Percentiles rank a stretch among this genome's conserved stretches.
These are phyloP conservation scores for Xenops minutus DNA, from an alignment of 2,797 vertebrate species.

Conservation along the genomic window DNA sequence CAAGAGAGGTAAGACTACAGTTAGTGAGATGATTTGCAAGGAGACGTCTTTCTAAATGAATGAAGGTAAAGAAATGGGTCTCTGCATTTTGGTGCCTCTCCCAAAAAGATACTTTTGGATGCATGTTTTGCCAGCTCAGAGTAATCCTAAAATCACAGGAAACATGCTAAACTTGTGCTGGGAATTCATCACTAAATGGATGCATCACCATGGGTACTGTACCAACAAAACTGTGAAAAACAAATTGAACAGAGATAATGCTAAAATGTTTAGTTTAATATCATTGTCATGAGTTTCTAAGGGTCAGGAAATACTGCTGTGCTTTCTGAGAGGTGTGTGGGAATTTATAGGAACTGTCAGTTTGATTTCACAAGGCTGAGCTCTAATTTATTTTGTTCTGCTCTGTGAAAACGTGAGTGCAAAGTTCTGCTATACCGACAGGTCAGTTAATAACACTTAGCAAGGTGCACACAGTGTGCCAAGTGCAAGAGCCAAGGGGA, in stretches of 20 bases:
- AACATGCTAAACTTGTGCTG: background rate
- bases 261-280: background rate
- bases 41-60: background rate
- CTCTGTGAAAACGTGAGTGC: background rate
- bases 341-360: slow-evolving; percentile 1
- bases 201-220: background rate
- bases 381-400: background rate
- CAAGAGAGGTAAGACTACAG: background rate
- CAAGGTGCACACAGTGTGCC: background rate
- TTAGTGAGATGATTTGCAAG: background rate
- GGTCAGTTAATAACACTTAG: background rate
- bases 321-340: background rate
- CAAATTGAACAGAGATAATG: background rate
- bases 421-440: background rate
- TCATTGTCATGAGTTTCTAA: background rate
- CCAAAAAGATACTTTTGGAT: background rate
- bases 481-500: background rate
- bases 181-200: background rate
- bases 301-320: background rate
- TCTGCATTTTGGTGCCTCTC: background rate
- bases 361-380: slow-evolving; percentile 2
- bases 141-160: background rate
- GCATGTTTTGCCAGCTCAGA: background rate
- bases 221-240: background rate
- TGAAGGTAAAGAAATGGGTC: background rate